Percentiles rank a stretch among this genome's conserved stretches.
Conservation (phyloP, 2,888 invertebrate genomes). For the Drosophila sordidapex region DNA sequence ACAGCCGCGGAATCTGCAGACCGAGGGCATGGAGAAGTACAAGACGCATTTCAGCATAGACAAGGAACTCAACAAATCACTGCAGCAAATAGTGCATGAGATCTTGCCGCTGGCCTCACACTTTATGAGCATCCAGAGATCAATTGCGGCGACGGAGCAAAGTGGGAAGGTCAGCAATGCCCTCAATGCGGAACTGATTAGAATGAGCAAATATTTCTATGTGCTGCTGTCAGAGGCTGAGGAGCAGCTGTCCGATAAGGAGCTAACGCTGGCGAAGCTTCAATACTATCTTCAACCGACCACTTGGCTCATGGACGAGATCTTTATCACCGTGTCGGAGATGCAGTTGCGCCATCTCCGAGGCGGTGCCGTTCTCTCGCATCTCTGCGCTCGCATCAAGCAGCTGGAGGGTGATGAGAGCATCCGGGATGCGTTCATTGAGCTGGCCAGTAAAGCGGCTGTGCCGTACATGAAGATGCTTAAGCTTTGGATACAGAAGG, state of each 20-base stretch:
- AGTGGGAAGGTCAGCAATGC: slow-evolving; percentile 97
- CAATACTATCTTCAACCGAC: slow-evolving; percentile 96
- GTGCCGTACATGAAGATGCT: slow-evolving; percentile 96
- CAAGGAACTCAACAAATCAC: slow-evolving; percentile 90
- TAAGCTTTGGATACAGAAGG: slow-evolving; percentile 97
- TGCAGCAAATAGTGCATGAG: slow-evolving; percentile 85
- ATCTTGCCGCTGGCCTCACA: slow-evolving; percentile 95
- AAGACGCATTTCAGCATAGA: slow-evolving; percentile 89
- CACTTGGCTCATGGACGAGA: slow-evolving; percentile 92
- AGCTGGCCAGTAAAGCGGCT: slow-evolving; percentile 93
- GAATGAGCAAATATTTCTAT: slow-evolving; percentile 92
- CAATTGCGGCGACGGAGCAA: slow-evolving; percentile 85
- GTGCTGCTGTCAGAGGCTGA: slow-evolving; percentile 93
- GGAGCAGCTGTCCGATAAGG: slow-evolving; percentile 89
- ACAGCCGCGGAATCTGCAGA: neutral
- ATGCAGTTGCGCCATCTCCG: slow-evolving; percentile 88
- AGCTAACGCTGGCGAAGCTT: slow-evolving; percentile 93
- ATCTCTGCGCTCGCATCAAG: slow-evolving; percentile 93
- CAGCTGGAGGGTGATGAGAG: slow-evolving; percentile 90
- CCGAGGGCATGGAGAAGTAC: slow-evolving; percentile 40
- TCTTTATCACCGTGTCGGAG: slow-evolving; percentile 91
- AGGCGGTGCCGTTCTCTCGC: slow-evolving; percentile 93
- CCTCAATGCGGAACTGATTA: slow-evolving; percentile 92
- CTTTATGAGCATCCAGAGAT: slow-evolving; percentile 94
- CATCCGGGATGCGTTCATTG: slow-evolving; percentile 91